These are phyloP conservation scores for Dendrolimus punctatus DNA, from an alignment of 1,140 invertebrate genomes.

Conservation along the genomic window DNA sequence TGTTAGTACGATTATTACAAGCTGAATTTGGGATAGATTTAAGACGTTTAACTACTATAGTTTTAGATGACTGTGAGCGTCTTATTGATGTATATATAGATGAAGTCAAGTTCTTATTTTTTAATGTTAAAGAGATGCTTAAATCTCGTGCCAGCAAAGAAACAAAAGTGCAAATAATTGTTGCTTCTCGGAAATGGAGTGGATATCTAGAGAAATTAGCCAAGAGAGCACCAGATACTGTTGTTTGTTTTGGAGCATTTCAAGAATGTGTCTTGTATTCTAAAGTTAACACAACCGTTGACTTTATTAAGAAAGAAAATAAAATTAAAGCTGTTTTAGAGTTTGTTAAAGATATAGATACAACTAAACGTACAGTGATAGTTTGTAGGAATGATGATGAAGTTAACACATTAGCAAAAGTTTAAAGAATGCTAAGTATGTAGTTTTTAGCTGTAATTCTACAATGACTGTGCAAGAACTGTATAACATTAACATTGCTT, in stretches of 20 bases:
- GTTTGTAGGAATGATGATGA: conserved; percentile 52
- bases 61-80: conserved; percentile 54
- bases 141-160: conserved; percentile 41
- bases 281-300: conserved; percentile 40
- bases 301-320: conserved; percentile 39
- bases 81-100: conserved; percentile 31
- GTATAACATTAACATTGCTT: conserved; percentile 33
- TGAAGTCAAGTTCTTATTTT: conserved; percentile 41
- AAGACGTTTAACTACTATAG: conserved; percentile 34
- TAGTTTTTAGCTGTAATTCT: conserved; percentile 38
- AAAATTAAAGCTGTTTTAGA: conserved; percentile 32
- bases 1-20: conserved; percentile 41
- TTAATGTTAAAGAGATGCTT: conserved; percentile 43
- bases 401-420: conserved; percentile 30
- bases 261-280: conserved; percentile 62
- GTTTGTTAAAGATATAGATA: conserved; percentile 38
- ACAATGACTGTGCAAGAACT: conserved; percentile 49
- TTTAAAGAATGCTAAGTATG: conserved; percentile 24
- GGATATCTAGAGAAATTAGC: conserved; percentile 47
- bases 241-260: conserved; percentile 52
- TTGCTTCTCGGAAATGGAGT: conserved; percentile 51
- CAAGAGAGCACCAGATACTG: conserved; percentile 42
- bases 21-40: conserved; percentile 45
- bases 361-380: conserved; percentile 45
- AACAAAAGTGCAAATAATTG: conserved; percentile 45